Base-by-base conservation (phyloP, 2,888 invertebrate genomes). In the Dexiosoma caninum region DNA sequence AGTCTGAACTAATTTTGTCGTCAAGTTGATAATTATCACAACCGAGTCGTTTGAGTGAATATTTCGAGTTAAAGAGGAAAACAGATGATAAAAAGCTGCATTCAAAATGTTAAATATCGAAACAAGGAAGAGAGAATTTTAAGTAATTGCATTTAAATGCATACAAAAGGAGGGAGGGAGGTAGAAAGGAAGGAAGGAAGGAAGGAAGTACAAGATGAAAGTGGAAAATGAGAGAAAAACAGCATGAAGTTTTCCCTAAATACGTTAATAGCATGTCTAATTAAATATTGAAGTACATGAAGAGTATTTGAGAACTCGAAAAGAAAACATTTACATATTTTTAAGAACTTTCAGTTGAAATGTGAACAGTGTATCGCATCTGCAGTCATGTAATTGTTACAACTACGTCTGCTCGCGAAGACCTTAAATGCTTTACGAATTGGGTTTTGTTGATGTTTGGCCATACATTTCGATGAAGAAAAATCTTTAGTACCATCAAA, bases 21-120 rank as follows among this genome's bases (percentile, higher is more conserved):
- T 81, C 72, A 74, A 74, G 77, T 81, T 81, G 81, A 74, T 77
- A 81, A 81, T 81, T 81, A 81, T 81, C 72, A 69, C 77, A 67
- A 72, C 67, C 55, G 62, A 49, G 27, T 69, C 40, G 64, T 59
- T 69, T 55, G 35, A 35, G 46, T 27, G 12, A 59, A 23, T 5
- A 35, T 72, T 27, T 27, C 40, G 51, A 16, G 12, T 8, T 32
- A 32, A n/a, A 60, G 19, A 21, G 46, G n/a, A 19, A 44, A 30
- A 23, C 0, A 10, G 19, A 27, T 35, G 37, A 19, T 14, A 57
- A 23, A 46, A 42, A 71, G 23, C 59, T 35, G 49, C 62, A 62
- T 49, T 10, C 51, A 64, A 40, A 55, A 62, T 23, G 16, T 12
- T 27, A 10, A 55, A 72, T 27, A 35, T 44, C 62, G 23, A 64